Percentiles rank a stretch among this genome's conserved stretches.
Conservation (phyloP, 2,797 vertebrate genomes). For the Neostethus bicornis region DNA sequence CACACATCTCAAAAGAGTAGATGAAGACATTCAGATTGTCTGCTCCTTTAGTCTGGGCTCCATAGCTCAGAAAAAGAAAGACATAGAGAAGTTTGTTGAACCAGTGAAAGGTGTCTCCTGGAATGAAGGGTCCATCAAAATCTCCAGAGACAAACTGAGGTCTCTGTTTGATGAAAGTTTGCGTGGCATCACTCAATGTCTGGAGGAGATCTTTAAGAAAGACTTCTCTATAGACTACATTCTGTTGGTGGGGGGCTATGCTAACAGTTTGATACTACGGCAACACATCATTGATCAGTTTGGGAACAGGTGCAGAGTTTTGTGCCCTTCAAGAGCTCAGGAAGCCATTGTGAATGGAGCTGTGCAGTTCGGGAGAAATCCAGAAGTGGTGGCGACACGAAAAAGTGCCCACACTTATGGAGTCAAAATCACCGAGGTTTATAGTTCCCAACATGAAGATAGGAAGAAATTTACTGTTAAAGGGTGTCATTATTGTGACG, state of each 20-base stretch:
- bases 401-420: slow-evolving; percentile 2
- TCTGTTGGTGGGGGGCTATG: neutral
- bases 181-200: neutral
- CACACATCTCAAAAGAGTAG: rapidly evolving
- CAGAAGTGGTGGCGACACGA: neutral
- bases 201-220: neutral
- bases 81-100: neutral
- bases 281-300: neutral
- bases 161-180: slow-evolving; percentile 9
- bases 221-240: rapidly evolving
- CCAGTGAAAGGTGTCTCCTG: neutral
- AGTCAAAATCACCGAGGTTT: neutral
- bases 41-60: rapidly evolving
- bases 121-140: rapidly evolving
- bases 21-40: rapidly evolving
- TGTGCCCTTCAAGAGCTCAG: slow-evolving; percentile 7
- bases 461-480: neutral
- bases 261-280: neutral
- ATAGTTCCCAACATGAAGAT: neutral
- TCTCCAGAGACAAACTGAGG: neutral
- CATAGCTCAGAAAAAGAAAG: rapidly evolving
- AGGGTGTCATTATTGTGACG: rapidly evolving
- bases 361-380: neutral
- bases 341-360: neutral
- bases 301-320: neutral